These are phyloP conservation scores for Philopotamus ludificatus DNA, from an alignment of 1,140 invertebrate species.

Conservation along the genomic window DNA sequence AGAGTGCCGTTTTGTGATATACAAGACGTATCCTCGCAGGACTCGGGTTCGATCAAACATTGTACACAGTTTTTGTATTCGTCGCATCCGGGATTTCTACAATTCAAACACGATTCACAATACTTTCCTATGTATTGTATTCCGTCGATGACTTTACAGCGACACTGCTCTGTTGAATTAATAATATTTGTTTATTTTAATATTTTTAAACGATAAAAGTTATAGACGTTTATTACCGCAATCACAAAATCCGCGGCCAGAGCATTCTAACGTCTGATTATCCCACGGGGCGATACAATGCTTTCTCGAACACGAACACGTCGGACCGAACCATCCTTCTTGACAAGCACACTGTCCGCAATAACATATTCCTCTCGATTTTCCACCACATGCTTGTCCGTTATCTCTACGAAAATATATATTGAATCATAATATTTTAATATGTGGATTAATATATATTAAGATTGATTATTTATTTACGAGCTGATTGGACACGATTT, in stretches of 20 bases:
- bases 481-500: slow-evolving; percentile 48
- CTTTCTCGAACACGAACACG: slow-evolving; percentile 72
- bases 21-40: slow-evolving; percentile 2
- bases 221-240: slow-evolving; percentile 66
- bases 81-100: slow-evolving; percentile 49
- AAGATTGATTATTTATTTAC: slow-evolving; percentile 42
- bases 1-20: background rate
- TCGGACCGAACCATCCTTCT: slow-evolving; percentile 71
- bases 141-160: slow-evolving; percentile 59
- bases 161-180: slow-evolving; percentile 64
- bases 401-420: slow-evolving; percentile 45
- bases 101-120: slow-evolving; percentile 82
- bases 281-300: slow-evolving; percentile 66
- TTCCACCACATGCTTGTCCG: slow-evolving; percentile 51
- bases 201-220: slow-evolving; percentile 5
- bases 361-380: slow-evolving; percentile 64
- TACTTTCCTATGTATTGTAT: slow-evolving; percentile 69
- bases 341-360: slow-evolving; percentile 78
- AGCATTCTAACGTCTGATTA: slow-evolving; percentile 60
- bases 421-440: slow-evolving; percentile 13
- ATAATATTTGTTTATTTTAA: slow-evolving; percentile 34
- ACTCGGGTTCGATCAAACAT: slow-evolving; percentile 29
- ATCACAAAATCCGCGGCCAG: slow-evolving; percentile 62
- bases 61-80: slow-evolving; percentile 49
- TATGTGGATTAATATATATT: background rate